Evolutionary conservation across 1,140 invertebrate species (phyloP), one percentile per base, ranked within the genome.

Genomic region (Drosophila burlai): DNA sequence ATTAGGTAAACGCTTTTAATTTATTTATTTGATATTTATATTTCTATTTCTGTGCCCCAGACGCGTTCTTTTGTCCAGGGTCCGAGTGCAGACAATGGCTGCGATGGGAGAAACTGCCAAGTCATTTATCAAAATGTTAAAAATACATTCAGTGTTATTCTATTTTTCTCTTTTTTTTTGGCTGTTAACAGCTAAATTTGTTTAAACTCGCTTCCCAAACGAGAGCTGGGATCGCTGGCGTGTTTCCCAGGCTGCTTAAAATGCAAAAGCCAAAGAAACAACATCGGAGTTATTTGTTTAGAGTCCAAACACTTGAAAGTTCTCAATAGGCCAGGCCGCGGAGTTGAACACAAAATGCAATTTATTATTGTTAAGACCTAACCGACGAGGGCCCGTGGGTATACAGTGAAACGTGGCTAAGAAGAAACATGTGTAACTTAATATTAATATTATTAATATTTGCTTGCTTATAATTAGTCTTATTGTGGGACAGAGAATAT

Each of bases 81-180:
- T 49, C 15, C 24, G 47, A 34, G n/a, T 31, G 43, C 38, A 57
- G 66, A 77, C 80, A 82, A 82, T 65, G 66, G 40, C 64, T 76
- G 71, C 52, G n/a, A 31, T 52, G 61, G 50, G 47, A 84, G 61
- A 80, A 83, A 80, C 29, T 61, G 78, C 75, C 74, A 58, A 74
- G 74, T 86, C 82, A 85, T 85, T 85, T 85, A 86, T 85, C 79
- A 86, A 85, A 78, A 79, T 82, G 49, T 86, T 79, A 59, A 79
- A 52, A 52, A 52, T 52, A 16, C 76, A 62, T 61, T 71, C 59
- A 31, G 36, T 59, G n/a, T 71, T 72, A 21, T 69, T 72, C 43
- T 46, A 11, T 45, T 11, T 45, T 34, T 7, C 13, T 18, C 24
- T 42, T 61, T 71, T 45, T 34, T 40, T 66, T 61, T 73, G 15